A percentile compares a stretch with the other conserved stretches of the same genome.
phyloP scores from a whole-genome alignment of 2,113 vertebrate genomes.

The Propithecus coquereli region DNA sequence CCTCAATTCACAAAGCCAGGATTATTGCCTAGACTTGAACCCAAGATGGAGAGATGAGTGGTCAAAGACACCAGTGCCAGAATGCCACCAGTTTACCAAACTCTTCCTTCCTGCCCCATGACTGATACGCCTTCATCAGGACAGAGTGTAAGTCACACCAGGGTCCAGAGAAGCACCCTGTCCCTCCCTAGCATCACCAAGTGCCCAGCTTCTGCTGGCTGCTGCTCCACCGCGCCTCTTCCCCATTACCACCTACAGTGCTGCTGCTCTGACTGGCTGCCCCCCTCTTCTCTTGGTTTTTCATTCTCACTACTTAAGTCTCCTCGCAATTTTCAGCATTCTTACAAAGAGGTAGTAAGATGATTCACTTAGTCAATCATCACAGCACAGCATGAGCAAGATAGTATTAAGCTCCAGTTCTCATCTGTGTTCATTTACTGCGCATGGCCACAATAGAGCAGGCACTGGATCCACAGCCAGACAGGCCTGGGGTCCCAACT shows the following conservation, averaged over 20 bases:
- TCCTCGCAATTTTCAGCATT: neutral
- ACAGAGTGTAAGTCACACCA: neutral
- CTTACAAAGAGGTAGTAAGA: neutral
- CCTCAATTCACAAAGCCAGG: neutral
- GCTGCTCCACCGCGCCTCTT: neutral
- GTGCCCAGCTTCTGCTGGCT: neutral
- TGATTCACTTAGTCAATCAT: neutral
- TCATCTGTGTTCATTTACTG: neutral
- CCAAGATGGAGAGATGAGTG: neutral
- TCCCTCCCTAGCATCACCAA: neutral
- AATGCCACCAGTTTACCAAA: neutral
- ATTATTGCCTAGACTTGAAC: neutral
- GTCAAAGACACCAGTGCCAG: neutral
- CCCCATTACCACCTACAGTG: neutral
- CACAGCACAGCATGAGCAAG: neutral
- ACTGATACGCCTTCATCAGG: neutral
- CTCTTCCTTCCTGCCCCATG: neutral
- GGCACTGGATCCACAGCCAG: neutral
- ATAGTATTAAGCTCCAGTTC: neutral
- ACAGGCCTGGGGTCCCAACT: neutral
- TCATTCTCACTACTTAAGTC: neutral
- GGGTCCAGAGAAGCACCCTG: neutral
- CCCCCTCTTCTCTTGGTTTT: neutral
- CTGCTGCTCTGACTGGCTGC: neutral
- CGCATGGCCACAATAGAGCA: neutral